phyloP scores from a whole-genome alignment of 1,140 invertebrate genomes.

The Drosophila tropicalis region DNA sequence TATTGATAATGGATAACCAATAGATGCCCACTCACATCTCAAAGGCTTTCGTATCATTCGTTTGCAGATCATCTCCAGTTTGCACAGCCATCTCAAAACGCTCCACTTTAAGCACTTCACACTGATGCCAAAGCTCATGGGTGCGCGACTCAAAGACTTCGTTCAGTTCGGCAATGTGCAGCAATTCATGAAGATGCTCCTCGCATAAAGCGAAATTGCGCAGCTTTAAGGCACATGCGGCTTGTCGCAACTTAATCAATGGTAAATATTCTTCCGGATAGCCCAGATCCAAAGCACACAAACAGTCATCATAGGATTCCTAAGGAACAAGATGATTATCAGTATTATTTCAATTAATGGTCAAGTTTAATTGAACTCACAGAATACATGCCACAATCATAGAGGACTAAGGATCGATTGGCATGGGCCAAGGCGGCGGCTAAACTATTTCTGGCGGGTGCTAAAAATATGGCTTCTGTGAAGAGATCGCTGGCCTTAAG shows the following conservation, averaged over 20 bases:
- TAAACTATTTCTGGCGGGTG: constrained; percentile 55
- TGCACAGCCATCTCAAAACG: constrained; percentile 68
- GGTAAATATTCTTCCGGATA: constrained; percentile 69
- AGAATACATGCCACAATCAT: constrained; percentile 67
- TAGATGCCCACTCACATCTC: constrained; percentile 57
- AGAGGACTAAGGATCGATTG: constrained; percentile 64
- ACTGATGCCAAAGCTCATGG: constrained; percentile 69
- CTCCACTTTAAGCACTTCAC: constrained; percentile 65
- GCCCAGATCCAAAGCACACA: constrained; percentile 65
- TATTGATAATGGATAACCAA: not conserved
- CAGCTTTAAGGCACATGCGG: constrained; percentile 76
- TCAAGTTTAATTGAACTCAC: constrained; percentile 26
- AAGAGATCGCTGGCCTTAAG: constrained; percentile 69
- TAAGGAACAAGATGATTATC: not conserved
- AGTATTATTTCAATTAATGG: not conserved
- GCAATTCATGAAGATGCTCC: constrained; percentile 65
- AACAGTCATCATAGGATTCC: constrained; percentile 71
- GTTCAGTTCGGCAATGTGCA: constrained; percentile 68
- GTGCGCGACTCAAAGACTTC: constrained; percentile 68
- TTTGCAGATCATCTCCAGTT: constrained; percentile 59
- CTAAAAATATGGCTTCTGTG: constrained; percentile 67
- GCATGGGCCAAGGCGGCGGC: constrained; percentile 67
- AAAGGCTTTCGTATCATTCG: constrained; percentile 54
- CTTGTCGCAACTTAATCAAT: constrained; percentile 72
- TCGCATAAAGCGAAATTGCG: constrained; percentile 69